Evolutionary conservation across 1,140 invertebrate genomes (phyloP), one percentile per base, ranked within the genome.

Genomic region (Elymnias hypermnestra): DNA sequence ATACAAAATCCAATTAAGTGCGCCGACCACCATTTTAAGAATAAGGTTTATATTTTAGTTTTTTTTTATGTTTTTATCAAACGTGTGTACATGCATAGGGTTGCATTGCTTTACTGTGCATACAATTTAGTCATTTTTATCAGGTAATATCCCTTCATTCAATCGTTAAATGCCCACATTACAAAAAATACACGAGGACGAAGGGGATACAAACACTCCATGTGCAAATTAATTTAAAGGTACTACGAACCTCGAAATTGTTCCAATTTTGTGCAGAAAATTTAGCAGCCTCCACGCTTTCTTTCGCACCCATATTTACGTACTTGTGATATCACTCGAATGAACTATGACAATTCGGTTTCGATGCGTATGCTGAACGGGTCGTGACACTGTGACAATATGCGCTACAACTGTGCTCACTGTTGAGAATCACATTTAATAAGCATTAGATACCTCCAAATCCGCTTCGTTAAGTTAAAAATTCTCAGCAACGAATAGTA

Each of bases 211-310:
- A 85, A 79, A 81, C 78, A 85, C 78, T 83, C 73, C 78, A 82
- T 69, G 77, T 81, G 79, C 79, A 77, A 74, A 86, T 81, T 70
- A 83, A 70, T 72, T 69, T 63, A 69, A 84, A 74, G 68, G 64
- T 74, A 68, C 57, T 87, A 88, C 89, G 86, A 89, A 92, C 91
- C 91, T 92, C 91, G 68, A 91, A 84, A 87, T 91, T 90, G 83
- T 90, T 91, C 91, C 91, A 92, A 87, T 90, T 90, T 89, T 91
- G 90, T 82, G 90, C 87, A 86, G 91, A 91, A 87, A 91, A 89
- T 89, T 91, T 91, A 78, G 90, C 90, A 71, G 89, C 89, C 83
- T 92, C 91, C 71, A 91, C 91, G 87, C 91, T 92, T 73, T 90
- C 90, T 88, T 92, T 92, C 74, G 90, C 90, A 87, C 91, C 91